Evolutionary conservation across 2,113 vertebrate species (phyloP), one percentile per base, ranked within the genome.

Genomic region (Ptilorrhoa leucosticta): DNA sequence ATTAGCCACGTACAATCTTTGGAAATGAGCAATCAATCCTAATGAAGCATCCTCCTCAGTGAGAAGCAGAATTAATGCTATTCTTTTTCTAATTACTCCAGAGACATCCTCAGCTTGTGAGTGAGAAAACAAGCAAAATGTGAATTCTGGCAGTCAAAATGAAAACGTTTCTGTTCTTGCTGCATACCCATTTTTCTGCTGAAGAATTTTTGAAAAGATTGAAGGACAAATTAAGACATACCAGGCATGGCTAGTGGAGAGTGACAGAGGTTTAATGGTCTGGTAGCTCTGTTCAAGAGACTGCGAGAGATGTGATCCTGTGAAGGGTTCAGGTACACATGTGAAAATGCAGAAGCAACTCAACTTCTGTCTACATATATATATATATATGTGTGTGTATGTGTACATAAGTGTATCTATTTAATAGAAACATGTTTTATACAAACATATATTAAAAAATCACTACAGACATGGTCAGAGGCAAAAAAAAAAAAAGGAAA

Each of bases 81-180:
- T 96, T 97, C 80, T 94, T 89, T 85, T 93, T n/a, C 86, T 97
- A 93, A 97, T 97, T 97, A 95, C 96, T 95, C 96, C 63, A 65
- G 97, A 96, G 97, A 96, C 87, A 84, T 93, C 83, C 86, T 97
- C 72, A 69, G 83, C 51, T 90, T 79, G 22, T 78, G 39, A 97
- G 91, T 94, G 61, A 97, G 94, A 83, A 87, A 97, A 96, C 93
- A 92, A 93, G 87, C 73, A 83, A 94, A 87, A 83, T 70, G 73
- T 90, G 86, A 93, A 92, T 91, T 89, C 60, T 84, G 69, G 61
- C 50, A 3, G 87, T 94, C 6, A 19, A 72, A 54, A 61, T 73
- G 23, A 93, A 95, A 72, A 79, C 16, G 66, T 50, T 86, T 15
- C n/a, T 58, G 19, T 82, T 97, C 68, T 54, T 70, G 16, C 44